Base-by-base conservation (phyloP, 1,140 invertebrate species). In the Mylabris phalerata region DNA sequence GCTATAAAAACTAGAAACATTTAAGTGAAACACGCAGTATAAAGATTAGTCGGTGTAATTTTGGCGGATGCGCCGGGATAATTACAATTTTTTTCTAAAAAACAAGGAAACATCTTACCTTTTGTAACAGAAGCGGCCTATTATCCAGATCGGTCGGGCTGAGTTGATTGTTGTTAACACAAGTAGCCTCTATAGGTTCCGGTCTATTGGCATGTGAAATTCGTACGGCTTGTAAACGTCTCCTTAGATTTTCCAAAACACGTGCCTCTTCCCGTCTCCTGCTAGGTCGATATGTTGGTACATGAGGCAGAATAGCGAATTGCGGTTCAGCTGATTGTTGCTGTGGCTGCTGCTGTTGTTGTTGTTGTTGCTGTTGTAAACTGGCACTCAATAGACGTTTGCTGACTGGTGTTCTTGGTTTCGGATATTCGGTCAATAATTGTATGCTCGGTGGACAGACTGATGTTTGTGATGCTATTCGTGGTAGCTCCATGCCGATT, bases 221-320 rank as follows among this genome's bases (percentile, higher is more conserved):
- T 51, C 66, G 65, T 41, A 72, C 66, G 47, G 72, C 69, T 52
- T 74, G 69, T 38, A 75, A 61, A 32, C 71, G 65, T 47, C 60
- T 63, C 50, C 72, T 67, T 24, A 75, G 57, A 56, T 75, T 75
- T 56, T 72, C 71, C 24, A 75, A 61, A 42, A 68, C 72, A 52
- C 66, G 66, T 41, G 74, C 74, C 52, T 75, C 74, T 59, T 75
- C 74, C 9, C 71, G 65, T 44, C 66, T 68, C 41, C 73, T 55
- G 57, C 71, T 74, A 2, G 74, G 74, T 51, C 71, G 70, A 56
- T 67, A 74, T 27, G 59, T 57, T 9, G 71, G 64, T 24, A 66
- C 60, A 10, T 61, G 65, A 11, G 71, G 69, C 48, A 71, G 62
- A 10, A 67, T 52, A n/a, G 68, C 66, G 57, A 73, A 72, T 44